Evolutionary conservation across 1,140 invertebrate species (phyloP).

Genomic region (Carposina sasakii): DNA sequence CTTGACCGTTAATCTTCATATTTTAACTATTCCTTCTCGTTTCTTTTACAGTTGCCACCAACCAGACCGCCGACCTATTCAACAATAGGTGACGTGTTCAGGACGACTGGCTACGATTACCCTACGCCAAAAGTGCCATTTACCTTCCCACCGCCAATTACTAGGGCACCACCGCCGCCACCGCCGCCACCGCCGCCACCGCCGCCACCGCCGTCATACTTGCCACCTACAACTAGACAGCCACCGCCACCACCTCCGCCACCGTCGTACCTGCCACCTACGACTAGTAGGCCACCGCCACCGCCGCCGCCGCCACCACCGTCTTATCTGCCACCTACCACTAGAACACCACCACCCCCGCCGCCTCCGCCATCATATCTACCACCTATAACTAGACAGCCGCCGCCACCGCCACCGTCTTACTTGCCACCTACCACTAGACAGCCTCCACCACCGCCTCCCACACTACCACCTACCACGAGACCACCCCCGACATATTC

Average conservation of each 20-base stretch:
- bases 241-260: constrained; percentile 2
- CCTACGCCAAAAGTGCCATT: constrained; percentile 2
- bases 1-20: no score
- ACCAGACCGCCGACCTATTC: constrained; percentile 19
- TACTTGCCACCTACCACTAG: constrained; percentile 8
- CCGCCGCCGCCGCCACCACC: constrained; percentile 12
- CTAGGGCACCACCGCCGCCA: constrained; percentile 12
- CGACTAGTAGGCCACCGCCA: constrained; percentile 9
- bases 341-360: constrained; percentile 7
- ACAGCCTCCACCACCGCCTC: constrained; percentile 8
- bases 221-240: constrained; percentile 15
- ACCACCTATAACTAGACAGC: constrained; percentile 14
- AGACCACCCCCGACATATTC: constrained; percentile 15
- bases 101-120: constrained; percentile 14
- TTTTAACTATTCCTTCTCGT: neutral
- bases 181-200: constrained; percentile 12
- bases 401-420: constrained; percentile 5
- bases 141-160: constrained; percentile 12
- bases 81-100: neutral
- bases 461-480: constrained; percentile 13
- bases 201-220: constrained; percentile 16
- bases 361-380: constrained; percentile 19
- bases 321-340: constrained; percentile 20
- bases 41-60: constrained; percentile 16
- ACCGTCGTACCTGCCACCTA: neutral